These are phyloP conservation scores for Tortrix viridana DNA, from an alignment of 2,888 invertebrate genomes.

Conservation along the genomic window DNA sequence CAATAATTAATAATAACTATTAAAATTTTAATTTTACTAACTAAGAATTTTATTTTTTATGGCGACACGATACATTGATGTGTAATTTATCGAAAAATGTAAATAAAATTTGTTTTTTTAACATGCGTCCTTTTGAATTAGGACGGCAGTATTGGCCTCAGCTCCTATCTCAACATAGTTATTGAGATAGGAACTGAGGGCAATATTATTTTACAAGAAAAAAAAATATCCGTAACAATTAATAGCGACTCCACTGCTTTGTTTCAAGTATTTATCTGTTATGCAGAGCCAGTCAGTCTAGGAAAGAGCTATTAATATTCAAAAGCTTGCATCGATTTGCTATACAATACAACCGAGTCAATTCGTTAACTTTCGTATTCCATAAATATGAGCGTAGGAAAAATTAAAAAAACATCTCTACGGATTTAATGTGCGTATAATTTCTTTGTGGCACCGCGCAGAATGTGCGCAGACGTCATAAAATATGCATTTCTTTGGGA, in stretches of 20 bases:
- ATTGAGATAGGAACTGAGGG: too few species aligned
- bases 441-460: slow-evolving; percentile 84
- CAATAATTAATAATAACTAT: too few species aligned
- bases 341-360: slow-evolving; percentile 15
- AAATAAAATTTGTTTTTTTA: too few species aligned
- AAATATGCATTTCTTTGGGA: slow-evolving; percentile 82
- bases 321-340: slow-evolving; percentile 29
- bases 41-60: too few species aligned
- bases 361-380: slow-evolving; percentile 27
- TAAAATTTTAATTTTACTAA: too few species aligned
- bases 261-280: slow-evolving; percentile 15
- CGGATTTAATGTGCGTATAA: slow-evolving; percentile 83
- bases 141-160: too few species aligned
- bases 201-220: too few species aligned
- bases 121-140: too few species aligned
- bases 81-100: too few species aligned
- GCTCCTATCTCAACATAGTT: too few species aligned
- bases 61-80: too few species aligned
- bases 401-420: slow-evolving; percentile 73
- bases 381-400: slow-evolving; percentile 40
- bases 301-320: slow-evolving; percentile 38
- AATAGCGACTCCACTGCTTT: slow-evolving; percentile 19
- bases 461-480: slow-evolving; percentile 83
- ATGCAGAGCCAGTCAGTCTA: slow-evolving; percentile 36
- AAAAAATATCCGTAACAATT: not conserved